Evolutionary conservation across 2,113 vertebrate species (phyloP).

Genomic region (Elephas maximus): DNA sequence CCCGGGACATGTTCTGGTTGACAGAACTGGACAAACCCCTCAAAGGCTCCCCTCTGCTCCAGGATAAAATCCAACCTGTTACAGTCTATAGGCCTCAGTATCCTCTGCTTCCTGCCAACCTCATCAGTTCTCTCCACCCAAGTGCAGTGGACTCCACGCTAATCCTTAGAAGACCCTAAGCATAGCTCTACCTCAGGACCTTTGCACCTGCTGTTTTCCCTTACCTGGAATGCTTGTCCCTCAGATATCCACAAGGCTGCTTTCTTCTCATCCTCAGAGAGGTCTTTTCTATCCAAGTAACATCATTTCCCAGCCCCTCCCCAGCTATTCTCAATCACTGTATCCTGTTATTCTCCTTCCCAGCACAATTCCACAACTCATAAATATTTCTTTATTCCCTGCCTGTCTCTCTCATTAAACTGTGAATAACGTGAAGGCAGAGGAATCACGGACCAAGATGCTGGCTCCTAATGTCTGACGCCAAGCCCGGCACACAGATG

Average conservation of each 20-base stretch:
- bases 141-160: neutral
- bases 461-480: neutral
- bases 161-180: neutral
- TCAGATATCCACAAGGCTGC: neutral
- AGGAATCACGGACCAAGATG: neutral
- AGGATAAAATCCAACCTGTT: neutral
- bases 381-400: neutral
- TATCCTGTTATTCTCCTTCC: neutral
- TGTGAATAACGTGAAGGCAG: neutral
- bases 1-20: neutral
- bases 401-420: conserved; percentile 8
- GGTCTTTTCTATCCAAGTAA: neutral
- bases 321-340: neutral
- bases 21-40: neutral
- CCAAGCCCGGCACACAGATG: neutral
- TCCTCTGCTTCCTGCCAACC: neutral
- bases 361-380: neutral
- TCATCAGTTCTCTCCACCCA: neutral
- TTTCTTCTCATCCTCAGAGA: neutral
- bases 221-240: neutral
- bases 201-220: neutral
- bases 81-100: neutral
- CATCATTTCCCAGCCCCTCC: neutral
- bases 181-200: neutral
- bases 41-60: neutral